phyloP scores from a whole-genome alignment of 2,113 vertebrate genomes.

The Bothrops jararaca region DNA sequence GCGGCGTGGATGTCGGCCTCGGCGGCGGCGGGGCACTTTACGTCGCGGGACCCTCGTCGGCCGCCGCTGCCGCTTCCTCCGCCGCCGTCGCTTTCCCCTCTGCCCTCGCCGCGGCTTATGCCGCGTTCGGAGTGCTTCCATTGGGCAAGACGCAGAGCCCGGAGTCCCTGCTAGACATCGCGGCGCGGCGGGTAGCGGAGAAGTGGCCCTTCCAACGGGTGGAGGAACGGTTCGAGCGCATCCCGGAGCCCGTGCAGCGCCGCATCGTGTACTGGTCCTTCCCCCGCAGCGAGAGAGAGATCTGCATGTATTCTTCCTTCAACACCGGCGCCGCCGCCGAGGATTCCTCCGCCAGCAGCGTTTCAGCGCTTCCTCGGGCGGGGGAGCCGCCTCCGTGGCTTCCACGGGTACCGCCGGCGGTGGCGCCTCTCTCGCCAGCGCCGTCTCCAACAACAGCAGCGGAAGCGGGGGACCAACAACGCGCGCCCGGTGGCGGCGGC shows the following conservation, averaged over 20 bases:
- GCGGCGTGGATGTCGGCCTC: slow-evolving; percentile 23
- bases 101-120: slow-evolving; percentile 57
- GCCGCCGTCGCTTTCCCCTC: slow-evolving; percentile 58
- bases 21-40: slow-evolving; percentile 72
- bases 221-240: slow-evolving; percentile 93
- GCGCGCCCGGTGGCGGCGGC: slow-evolving; percentile 40
- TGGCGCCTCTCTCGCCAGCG: neutral
- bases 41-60: slow-evolving; percentile 66
- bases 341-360: slow-evolving; percentile 71
- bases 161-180: slow-evolving; percentile 90
- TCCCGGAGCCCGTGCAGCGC: slow-evolving; percentile 92
- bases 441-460: neutral
- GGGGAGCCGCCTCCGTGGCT: neutral
- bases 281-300: slow-evolving; percentile 91
- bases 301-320: slow-evolving; percentile 97
- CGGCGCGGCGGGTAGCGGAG: slow-evolving; percentile 90
- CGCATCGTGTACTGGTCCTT: slow-evolving; percentile 97
- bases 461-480: neutral
- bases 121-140: slow-evolving; percentile 68
- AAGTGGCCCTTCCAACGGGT: slow-evolving; percentile 96
- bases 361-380: slow-evolving; percentile 63
- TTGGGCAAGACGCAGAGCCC: slow-evolving; percentile 84
- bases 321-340: slow-evolving; percentile 82
- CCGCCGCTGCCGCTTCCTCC: slow-evolving; percentile 63
- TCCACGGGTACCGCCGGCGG: slow-evolving; percentile 66